Conservation (phyloP, 2,888 invertebrate genomes). For the Cybosia mesomella region DNA sequence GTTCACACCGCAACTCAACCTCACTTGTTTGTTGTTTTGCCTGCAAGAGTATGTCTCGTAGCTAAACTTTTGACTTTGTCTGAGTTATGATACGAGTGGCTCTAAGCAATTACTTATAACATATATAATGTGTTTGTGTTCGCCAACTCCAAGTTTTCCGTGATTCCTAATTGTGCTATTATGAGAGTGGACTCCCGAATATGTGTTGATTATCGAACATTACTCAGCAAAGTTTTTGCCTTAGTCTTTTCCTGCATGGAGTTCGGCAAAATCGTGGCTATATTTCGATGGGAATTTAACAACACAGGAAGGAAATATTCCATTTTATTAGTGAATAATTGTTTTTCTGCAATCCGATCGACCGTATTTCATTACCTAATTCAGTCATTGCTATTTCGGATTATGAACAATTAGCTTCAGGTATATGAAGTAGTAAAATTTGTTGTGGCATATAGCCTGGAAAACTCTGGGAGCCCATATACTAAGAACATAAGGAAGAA, state of each 20-base stretch:
- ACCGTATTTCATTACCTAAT: background rate
- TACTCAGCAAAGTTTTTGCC: background rate
- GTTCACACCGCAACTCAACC: constrained; percentile 51
- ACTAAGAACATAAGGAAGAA: no score
- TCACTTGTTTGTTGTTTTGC: constrained; percentile 51
- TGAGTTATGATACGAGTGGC: constrained; percentile 47
- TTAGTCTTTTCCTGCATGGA: background rate
- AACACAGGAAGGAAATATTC: background rate
- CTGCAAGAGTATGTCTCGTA: constrained; percentile 43
- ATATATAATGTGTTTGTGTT: constrained; percentile 37
- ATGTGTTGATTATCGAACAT: constrained; percentile 2
- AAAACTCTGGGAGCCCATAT: no score
- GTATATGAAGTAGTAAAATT: background rate
- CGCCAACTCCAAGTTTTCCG: constrained; percentile 7
- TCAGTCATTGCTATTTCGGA: background rate
- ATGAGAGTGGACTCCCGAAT: background rate
- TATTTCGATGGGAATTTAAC: background rate
- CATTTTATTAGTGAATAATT: constrained; percentile 7
- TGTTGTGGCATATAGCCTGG: background rate
- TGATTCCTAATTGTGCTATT: constrained; percentile 9
- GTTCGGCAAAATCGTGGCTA: background rate
- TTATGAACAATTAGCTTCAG: background rate
- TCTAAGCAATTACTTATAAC: constrained; percentile 46
- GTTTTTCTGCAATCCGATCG: background rate
- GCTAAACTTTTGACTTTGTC: constrained; percentile 41